Percentiles rank a stretch among this genome's conserved stretches.
phyloP scores from a whole-genome alignment of 2,113 vertebrate genomes.

The Indicator maculatus region DNA sequence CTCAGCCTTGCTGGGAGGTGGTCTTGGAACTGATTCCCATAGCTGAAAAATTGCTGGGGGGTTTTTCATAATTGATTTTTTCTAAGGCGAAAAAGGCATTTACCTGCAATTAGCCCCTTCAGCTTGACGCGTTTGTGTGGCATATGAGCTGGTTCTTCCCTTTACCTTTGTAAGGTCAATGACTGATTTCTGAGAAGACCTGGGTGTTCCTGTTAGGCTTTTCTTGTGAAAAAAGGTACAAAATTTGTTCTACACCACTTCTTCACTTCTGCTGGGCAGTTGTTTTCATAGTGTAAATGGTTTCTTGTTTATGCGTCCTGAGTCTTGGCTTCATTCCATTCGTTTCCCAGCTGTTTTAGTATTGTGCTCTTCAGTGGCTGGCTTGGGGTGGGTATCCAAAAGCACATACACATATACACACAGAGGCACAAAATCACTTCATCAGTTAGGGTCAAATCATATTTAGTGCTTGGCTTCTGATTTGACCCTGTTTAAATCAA shows the following conservation, averaged over 20 bases:
- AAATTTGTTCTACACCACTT: neutral
- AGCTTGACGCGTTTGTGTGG: neutral
- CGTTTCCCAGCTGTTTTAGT: constrained; percentile 19
- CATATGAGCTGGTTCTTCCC: neutral
- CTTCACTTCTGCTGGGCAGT: neutral
- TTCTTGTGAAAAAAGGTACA: neutral
- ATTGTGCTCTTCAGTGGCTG: constrained; percentile 71
- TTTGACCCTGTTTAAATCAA: neutral
- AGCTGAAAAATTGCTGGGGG: neutral
- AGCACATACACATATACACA: neutral
- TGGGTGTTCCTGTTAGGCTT: neutral
- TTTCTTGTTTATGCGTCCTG: constrained; percentile 61
- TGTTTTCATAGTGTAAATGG: constrained; percentile 54
- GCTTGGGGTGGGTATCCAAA: constrained; percentile 67
- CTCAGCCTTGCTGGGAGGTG: neutral
- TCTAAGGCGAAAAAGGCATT: neutral
- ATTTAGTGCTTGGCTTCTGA: neutral
- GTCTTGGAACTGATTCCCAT: neutral
- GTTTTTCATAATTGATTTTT: neutral
- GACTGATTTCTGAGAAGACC: neutral
- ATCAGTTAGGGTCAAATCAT: constrained; percentile 35
- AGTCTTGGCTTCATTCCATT: constrained; percentile 66
- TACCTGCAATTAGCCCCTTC: neutral
- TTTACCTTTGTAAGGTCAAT: neutral
- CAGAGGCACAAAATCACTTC: constrained; percentile 21